Evolutionary conservation across 2,797 vertebrate genomes (phyloP).

Genomic region (Sciaenops ocellatus): DNA sequence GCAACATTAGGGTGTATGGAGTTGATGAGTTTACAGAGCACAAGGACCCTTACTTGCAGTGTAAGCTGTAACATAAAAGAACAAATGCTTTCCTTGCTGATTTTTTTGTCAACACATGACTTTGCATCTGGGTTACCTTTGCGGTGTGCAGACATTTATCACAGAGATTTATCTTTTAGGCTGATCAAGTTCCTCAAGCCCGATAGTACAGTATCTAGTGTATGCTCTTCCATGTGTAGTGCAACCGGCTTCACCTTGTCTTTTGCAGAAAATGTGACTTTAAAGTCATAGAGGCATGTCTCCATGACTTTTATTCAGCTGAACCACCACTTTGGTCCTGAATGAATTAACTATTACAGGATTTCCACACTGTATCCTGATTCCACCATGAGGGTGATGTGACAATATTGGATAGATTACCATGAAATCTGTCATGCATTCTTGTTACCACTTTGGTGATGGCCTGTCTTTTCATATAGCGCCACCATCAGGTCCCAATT

Average conservation of each 20-base stretch:
- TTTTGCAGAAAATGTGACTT: background rate
- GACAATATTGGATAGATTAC: background rate
- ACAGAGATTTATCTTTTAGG: slow-evolving; percentile 26
- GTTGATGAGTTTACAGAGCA: slow-evolving; percentile 29
- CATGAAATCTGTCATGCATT: background rate
- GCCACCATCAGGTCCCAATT: background rate
- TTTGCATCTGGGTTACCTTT: slow-evolving; percentile 30
- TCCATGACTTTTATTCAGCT: too few species aligned
- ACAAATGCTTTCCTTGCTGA: slow-evolving; percentile 30
- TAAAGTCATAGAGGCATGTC: background rate
- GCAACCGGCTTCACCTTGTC: background rate
- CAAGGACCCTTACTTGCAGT: slow-evolving; percentile 23
- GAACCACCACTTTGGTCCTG: background rate
- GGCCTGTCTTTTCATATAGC: background rate
- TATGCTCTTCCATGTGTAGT: background rate
- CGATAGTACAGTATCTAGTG: background rate
- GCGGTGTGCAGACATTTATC: slow-evolving; percentile 27
- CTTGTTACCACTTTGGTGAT: background rate
- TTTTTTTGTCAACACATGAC: slow-evolving; percentile 32
- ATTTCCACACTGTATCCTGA: too few species aligned
- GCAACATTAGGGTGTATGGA: background rate
- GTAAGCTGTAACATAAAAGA: slow-evolving; percentile 31
- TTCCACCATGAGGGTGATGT: too few species aligned
- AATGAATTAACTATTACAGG: background rate
- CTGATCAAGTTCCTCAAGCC: slow-evolving; percentile 16